Percentiles rank a stretch among this genome's conserved stretches.
phyloP scores from a whole-genome alignment of 2,797 vertebrate genomes.

The Neomorphus geoffroyi region DNA sequence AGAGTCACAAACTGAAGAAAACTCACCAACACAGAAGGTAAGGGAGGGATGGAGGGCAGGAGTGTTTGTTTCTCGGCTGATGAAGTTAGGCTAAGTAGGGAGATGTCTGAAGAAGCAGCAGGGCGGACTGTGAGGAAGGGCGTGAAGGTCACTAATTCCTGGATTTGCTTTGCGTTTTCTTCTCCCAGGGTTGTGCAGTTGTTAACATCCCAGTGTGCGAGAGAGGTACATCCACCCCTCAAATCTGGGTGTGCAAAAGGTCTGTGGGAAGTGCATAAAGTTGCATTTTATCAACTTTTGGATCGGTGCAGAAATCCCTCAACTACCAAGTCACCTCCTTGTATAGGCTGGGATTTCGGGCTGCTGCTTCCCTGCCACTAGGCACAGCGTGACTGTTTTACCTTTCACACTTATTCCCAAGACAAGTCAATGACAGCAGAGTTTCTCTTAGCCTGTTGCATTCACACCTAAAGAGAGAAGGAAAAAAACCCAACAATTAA shows the following conservation, averaged over 20 bases:
- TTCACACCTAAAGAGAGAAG: background rate
- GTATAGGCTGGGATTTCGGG: background rate
- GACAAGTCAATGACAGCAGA: background rate
- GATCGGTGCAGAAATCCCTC: background rate
- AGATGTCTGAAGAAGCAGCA: background rate
- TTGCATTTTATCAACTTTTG: background rate
- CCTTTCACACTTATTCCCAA: background rate
- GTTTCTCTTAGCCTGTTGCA: background rate
- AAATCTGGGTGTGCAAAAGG: background rate
- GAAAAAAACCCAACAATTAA: background rate
- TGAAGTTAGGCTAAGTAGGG: accelerated
- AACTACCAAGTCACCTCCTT: background rate
- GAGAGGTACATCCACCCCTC: background rate
- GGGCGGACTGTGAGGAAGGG: background rate
- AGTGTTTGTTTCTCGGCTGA: background rate
- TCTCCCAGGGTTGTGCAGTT: background rate
- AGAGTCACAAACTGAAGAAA: background rate
- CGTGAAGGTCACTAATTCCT: background rate
- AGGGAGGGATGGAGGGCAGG: background rate
- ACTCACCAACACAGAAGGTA: background rate
- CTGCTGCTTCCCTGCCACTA: background rate
- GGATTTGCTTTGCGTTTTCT: background rate
- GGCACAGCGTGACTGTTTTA: background rate
- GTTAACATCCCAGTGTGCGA: background rate
- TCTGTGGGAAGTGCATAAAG: background rate